Conservation (phyloP, 1,140 invertebrate genomes). For the Papilio dardanus region DNA sequence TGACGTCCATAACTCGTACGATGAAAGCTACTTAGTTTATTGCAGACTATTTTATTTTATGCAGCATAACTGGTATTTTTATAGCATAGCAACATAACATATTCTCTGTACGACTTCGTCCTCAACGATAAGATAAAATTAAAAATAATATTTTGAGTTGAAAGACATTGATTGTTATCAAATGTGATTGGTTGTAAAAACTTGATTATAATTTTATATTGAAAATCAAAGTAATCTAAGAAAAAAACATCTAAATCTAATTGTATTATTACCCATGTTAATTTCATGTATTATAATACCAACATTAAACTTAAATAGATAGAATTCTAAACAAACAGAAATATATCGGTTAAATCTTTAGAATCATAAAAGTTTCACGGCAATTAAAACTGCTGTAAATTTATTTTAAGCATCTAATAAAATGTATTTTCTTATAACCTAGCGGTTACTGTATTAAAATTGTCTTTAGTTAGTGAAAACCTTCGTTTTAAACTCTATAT, state of each 20-base stretch:
- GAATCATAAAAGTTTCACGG: conserved; percentile 24
- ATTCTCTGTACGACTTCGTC: neutral
- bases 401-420: conserved; percentile 24
- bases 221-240: no score
- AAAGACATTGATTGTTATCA: neutral
- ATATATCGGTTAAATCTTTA: neutral
- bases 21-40: conserved; percentile 45
- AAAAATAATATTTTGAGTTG: neutral
- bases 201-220: no score
- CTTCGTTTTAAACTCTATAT: neutral
- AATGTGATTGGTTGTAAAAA: no score
- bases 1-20: conserved; percentile 54
- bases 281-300: neutral
- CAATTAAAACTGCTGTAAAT: conserved; percentile 19
- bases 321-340: conserved; percentile 13
- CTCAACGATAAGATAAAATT: neutral
- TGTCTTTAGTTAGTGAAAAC: neutral
- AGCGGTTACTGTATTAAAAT: neutral
- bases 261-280: neutral
- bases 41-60: neutral
- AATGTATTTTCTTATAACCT: conserved; percentile 26
- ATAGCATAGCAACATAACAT: neutral
- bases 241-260: no score
- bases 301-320: neutral
- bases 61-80: neutral